Conservation (phyloP, 2,113 vertebrate species). For the Coptodon bakossiorum region DNA sequence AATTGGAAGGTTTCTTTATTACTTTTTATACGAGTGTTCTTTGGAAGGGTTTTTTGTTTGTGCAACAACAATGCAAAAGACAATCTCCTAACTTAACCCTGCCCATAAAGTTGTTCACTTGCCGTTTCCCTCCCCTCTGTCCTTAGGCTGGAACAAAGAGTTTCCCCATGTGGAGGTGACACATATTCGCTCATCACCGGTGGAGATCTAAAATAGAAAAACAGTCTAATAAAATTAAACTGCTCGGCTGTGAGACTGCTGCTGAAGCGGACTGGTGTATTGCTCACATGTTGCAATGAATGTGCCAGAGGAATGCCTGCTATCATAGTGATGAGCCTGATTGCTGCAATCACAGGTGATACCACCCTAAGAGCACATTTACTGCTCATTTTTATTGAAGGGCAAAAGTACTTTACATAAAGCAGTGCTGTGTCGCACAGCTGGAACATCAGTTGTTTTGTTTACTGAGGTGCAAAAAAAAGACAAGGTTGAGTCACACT, state of each 20-base stretch:
- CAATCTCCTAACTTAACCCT: background rate
- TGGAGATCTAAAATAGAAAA: background rate
- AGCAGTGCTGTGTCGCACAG: background rate
- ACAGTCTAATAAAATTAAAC: background rate
- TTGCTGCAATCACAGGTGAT: background rate
- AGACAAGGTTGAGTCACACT: background rate
- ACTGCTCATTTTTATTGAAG: background rate
- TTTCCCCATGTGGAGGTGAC: constrained; percentile 82
- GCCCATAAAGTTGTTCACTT: background rate
- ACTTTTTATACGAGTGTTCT: background rate
- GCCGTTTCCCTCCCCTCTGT: background rate
- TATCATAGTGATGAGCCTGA: background rate
- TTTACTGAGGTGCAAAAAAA: background rate
- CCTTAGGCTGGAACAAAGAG: constrained; percentile 69
- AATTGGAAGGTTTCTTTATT: background rate
- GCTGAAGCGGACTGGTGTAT: background rate
- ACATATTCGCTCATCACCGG: background rate
- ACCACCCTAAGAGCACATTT: background rate
- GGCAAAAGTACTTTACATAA: background rate
- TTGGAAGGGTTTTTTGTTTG: background rate
- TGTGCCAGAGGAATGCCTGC: background rate
- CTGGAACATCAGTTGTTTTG: background rate
- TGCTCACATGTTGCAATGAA: background rate
- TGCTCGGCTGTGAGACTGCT: background rate
- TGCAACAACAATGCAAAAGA: background rate